Evolutionary conservation across 1,140 invertebrate species (phyloP).

Genomic region (Ips typographus): DNA sequence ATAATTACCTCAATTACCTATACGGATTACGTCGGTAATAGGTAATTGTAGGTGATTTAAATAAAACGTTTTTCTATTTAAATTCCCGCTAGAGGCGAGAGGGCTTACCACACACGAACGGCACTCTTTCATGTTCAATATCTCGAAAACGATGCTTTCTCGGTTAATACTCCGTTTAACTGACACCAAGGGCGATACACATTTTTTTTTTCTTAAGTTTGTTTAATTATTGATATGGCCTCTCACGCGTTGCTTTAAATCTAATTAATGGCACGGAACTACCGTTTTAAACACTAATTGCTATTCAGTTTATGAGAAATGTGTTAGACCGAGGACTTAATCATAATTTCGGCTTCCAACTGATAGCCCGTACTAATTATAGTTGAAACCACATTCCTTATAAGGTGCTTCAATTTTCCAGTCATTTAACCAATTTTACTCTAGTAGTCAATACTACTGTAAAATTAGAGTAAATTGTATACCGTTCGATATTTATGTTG

Average conservation of each 20-base stretch:
- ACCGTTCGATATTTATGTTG: no score
- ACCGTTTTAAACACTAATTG: slow-evolving; percentile 6
- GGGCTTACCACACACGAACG: slow-evolving; percentile 23
- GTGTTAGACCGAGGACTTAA: not conserved
- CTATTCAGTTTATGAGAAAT: not conserved
- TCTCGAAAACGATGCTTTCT: slow-evolving; percentile 15
- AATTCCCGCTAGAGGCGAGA: slow-evolving; percentile 17
- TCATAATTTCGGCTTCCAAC: not conserved
- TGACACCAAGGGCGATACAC: slow-evolving; percentile 11
- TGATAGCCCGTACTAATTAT: no score
- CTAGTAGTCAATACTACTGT: no score
- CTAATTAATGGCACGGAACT: slow-evolving; percentile 8
- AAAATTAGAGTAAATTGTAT: no score
- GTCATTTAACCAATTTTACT: no score
- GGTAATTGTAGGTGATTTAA: slow-evolving; percentile 30
- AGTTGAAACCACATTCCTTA: no score
- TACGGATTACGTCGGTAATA: slow-evolving; percentile 22
- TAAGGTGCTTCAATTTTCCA: no score
- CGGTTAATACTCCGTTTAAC: slow-evolving; percentile 12
- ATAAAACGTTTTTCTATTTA: slow-evolving; percentile 32
- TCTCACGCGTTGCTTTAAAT: not conserved
- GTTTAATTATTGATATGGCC: slow-evolving; percentile 10
- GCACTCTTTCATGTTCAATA: slow-evolving; percentile 21
- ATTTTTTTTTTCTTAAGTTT: slow-evolving; percentile 3
- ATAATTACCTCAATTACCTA: slow-evolving; percentile 24